Evolutionary conservation across 2,888 invertebrate genomes (phyloP).

Genomic region (Aspidiotus destructor): DNA sequence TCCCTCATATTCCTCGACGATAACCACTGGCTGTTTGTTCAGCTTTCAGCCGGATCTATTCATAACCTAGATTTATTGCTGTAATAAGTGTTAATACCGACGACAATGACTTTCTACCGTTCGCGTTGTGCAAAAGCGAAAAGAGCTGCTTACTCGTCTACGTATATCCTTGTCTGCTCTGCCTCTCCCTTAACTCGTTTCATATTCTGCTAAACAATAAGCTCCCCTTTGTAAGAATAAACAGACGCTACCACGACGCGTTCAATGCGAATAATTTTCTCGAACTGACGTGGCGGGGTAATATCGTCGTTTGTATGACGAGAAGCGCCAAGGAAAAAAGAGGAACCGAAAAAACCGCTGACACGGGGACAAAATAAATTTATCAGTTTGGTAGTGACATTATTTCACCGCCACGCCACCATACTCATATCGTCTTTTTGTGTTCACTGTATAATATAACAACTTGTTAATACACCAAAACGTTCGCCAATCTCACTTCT

Average conservation of each 20-base stretch:
- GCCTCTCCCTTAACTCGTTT: conserved; percentile 20
- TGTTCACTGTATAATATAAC: background rate
- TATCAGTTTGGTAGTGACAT: conserved; percentile 8
- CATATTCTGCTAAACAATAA: conserved; percentile 30
- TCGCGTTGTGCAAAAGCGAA: background rate
- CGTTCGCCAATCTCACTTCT: background rate
- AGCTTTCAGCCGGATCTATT: conserved; percentile 32
- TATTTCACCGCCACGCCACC: background rate
- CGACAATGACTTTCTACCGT: conserved; percentile 29
- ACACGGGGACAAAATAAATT: conserved; percentile 5
- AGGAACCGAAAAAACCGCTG: conserved; percentile 7
- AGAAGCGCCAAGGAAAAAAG: background rate
- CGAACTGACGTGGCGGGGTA: background rate
- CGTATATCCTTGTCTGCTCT: background rate
- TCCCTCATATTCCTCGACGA: conserved; percentile 7
- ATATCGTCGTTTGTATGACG: background rate
- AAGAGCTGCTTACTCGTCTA: conserved; percentile 7
- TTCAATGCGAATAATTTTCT: conserved; percentile 26
- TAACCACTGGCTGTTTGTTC: conserved; percentile 33
- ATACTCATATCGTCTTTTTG: background rate
- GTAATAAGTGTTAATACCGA: conserved; percentile 34
- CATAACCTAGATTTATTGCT: conserved; percentile 32
- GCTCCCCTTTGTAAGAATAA: conserved; percentile 28
- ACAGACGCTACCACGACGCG: conserved; percentile 19
- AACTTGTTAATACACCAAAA: background rate